Base-by-base conservation (phyloP, 1,140 invertebrate species). In the Daktulosphaira vitifoliae region DNA sequence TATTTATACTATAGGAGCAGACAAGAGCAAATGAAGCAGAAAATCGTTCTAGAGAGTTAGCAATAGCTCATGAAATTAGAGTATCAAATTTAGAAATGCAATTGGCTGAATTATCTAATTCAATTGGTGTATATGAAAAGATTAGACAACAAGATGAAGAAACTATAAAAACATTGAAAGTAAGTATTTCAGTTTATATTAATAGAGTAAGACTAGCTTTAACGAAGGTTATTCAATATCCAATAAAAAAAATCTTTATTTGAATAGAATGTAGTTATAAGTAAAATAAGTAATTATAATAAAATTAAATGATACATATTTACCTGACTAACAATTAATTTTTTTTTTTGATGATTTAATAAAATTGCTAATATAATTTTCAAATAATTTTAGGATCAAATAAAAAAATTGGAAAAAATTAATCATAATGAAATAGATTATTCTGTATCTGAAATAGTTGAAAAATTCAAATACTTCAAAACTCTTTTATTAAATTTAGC, bases 51-150 rank as follows among this genome's bases (percentile, higher is more conserved):
- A 80, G 82, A 65, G 79, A 81, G 66, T 77, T 83, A 39, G 82
- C 82, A 65, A 82, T 82, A 26, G 74, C 81, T 68, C 81, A 88
- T 71, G 89, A 91, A 75, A 81, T 87, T 42, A 77, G 88, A 70
- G 87, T 91, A 0, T 84, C 84, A 4, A 80, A 81, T 54, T 78
- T 93, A 52, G 90, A 93, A 76, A 80, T 82, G 3, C 81, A 84
- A 68, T 71, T 93, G 11, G 87, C 89, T 0, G 88, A 92, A 72
- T 76, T 92, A 8, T 90, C 88, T 0, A 81, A 82, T 56, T 86
- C 83, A 0, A 82, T 92, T 29, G 89, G 89, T 2, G 81, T 82
- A 67, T 90, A 90, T 70, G 88, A 92, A 71, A 78, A 84, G 65
- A 71, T 84, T 5, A 75, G 86, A 39, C 80, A 86, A 54, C 80